Base-by-base conservation (phyloP, 2,888 invertebrate species). In the Norana najaformis region DNA sequence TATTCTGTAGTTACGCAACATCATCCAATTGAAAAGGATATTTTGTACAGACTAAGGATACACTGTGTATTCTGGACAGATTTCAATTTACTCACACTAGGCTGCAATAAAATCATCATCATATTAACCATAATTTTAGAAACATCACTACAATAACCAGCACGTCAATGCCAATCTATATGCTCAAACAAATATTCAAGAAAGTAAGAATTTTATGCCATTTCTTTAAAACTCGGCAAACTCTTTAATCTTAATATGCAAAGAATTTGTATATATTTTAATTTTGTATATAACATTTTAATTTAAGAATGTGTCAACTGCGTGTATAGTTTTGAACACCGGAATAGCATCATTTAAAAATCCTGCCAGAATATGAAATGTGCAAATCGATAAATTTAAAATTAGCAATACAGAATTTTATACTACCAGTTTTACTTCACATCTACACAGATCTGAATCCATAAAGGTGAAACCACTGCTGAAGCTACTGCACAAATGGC, bases 31-130 rank as follows among this genome's bases (percentile, higher is more conserved):
- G 18, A 85, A 85, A 85, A 85, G 85, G 85, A 85, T 85, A 85
- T 85, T 37, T 36, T 85, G 35, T 11, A 85, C 37, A 36, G 85
- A 85, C 85, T 85, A 85, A 85, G 85, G 85, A 85, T 85, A 85
- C 85, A 85, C 69, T 69, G 69, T 85, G 4, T 2, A 36, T 85
- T 85, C 85, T 37, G 16, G 85, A 85, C 85, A 85, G 85, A 13
- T 36, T 36, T 85, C 85, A 85, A 36, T 85, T 14, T 85, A 85
- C 85, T 85, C 85, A 85, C 85, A 85, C 37, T 85, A 85, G 35
- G 85, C 85, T 85, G 37, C 85, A 85, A 85, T 16, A 85, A 85
- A 85, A 85, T 85, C 85, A 85, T 37, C 85, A 85, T n/a, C 37
- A 85, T 23, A 85, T 20, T 36, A 85, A 85, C 85, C 36, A 85